Conservation (phyloP, 2,113 vertebrate species). For the Probosciger aterrimus region DNA sequence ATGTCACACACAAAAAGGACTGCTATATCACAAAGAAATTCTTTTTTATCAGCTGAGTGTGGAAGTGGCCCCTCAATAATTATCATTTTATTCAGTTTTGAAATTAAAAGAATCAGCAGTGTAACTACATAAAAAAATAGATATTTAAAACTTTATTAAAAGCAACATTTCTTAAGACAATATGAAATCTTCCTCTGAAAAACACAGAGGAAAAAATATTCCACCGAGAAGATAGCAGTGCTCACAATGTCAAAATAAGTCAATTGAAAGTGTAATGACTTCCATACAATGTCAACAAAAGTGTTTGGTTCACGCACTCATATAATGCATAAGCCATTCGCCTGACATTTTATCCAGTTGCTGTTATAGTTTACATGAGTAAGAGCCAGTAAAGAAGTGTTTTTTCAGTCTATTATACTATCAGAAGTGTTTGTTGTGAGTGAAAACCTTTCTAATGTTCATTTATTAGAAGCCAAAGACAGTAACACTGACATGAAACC, state of each 20-base stretch:
- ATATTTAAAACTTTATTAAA: not conserved
- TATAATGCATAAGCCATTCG: constrained; percentile 19
- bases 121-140: not conserved
- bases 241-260: constrained; percentile 45
- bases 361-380: constrained; percentile 23
- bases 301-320: not conserved
- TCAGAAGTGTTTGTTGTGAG: constrained; percentile 36
- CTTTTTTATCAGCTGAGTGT: not conserved
- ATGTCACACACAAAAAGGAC: not conserved
- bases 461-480: not conserved
- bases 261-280: constrained; percentile 34
- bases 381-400: constrained; percentile 2
- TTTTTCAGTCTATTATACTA: constrained; percentile 30
- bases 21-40: not conserved
- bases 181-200: not conserved
- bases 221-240: not conserved
- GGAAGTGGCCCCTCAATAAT: not conserved
- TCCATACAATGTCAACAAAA: constrained; percentile 33
- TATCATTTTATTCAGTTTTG: not conserved
- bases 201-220: not conserved
- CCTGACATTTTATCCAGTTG: constrained; percentile 15
- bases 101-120: not conserved
- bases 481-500: constrained; percentile 5
- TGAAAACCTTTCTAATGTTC: not conserved
- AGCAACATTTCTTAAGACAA: not conserved